Evolutionary conservation across 2,888 invertebrate species (phyloP).

Genomic region (Crioceris asparagi): DNA sequence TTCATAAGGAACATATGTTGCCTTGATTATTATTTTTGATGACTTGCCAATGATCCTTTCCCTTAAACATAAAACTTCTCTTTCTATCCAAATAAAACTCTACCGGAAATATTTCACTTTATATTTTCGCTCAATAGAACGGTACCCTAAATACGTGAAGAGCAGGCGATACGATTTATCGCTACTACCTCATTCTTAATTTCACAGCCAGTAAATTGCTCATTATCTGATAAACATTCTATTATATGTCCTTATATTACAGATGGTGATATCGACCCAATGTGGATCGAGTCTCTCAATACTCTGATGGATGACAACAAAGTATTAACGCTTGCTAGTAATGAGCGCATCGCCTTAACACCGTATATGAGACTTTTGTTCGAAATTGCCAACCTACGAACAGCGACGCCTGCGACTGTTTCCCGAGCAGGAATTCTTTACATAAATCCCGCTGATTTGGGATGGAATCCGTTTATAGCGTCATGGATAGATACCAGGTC

Average conservation of each 20-base stretch:
- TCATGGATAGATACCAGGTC: conserved; percentile 78
- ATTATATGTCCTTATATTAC: conserved; percentile 39
- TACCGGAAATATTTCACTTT: no score
- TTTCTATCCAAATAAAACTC: no score
- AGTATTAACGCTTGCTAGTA: conserved; percentile 85
- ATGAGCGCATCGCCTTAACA: conserved; percentile 86
- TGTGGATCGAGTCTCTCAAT: conserved; percentile 97
- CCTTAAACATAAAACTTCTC: no score
- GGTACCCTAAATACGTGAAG: no score
- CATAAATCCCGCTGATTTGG: conserved; percentile 87
- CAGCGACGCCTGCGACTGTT: conserved; percentile 92
- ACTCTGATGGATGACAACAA: conserved; percentile 98
- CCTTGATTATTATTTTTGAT: no score
- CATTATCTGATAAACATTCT: no score
- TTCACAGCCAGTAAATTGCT: no score
- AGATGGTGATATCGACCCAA: conserved; percentile 94
- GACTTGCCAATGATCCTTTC: no score
- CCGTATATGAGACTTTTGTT: conserved; percentile 85
- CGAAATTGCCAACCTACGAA: conserved; percentile 80
- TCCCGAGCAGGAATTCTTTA: conserved; percentile 90
- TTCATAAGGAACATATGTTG: no score
- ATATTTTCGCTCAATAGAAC: no score
- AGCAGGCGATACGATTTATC: no score
- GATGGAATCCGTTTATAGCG: conserved; percentile 87
- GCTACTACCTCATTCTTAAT: no score